These are phyloP conservation scores for Piezodorus guildinii DNA, from an alignment of 1,140 invertebrate genomes.

Conservation along the genomic window DNA sequence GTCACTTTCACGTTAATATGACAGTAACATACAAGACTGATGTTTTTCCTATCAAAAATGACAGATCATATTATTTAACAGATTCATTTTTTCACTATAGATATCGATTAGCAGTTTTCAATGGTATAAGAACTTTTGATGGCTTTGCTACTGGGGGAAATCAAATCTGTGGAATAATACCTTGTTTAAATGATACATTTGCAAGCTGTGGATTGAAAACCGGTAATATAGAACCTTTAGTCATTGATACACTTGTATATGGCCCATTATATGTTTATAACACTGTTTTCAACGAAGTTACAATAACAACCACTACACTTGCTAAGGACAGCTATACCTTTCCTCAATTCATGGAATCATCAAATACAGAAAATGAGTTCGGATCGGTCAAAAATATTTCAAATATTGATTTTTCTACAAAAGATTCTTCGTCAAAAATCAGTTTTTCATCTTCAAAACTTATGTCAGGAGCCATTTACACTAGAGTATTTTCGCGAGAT, in stretches of 20 bases:
- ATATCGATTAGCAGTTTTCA: neutral
- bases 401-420: neutral
- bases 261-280: neutral
- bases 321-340: neutral
- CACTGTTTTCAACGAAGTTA: neutral
- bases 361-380: neutral
- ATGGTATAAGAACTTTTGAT: constrained; percentile 2
- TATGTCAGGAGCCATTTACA: neutral
- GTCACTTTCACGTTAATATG: neutral
- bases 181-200: constrained; percentile 2
- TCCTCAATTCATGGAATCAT: neutral
- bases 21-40: neutral
- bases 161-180: constrained; percentile 1
- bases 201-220: constrained; percentile 6
- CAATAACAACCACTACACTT: neutral
- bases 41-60: neutral
- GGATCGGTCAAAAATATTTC: neutral
- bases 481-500: neutral
- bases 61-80: neutral
- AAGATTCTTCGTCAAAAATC: neutral
- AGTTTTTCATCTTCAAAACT: neutral
- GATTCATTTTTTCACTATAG: neutral
- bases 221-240: neutral
- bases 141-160: neutral
- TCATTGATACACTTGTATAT: neutral